Evolutionary conservation across 1,140 invertebrate species (phyloP).

Genomic region (Tribolium castaneum): DNA sequence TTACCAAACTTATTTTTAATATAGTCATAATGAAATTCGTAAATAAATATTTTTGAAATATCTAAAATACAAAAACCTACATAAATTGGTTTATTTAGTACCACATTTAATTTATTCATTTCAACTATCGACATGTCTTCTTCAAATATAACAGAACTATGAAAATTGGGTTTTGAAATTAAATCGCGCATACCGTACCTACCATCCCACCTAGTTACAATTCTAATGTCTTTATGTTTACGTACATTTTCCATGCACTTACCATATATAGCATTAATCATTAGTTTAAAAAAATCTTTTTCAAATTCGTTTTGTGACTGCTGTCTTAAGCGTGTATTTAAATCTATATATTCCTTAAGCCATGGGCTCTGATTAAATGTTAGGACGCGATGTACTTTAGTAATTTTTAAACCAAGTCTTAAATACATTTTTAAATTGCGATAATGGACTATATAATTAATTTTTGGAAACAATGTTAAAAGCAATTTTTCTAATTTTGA

Average conservation of each 20-base stretch:
- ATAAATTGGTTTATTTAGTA: slow-evolving; percentile 50
- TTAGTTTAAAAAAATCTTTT: slow-evolving; percentile 54
- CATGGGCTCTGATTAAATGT: slow-evolving; percentile 66
- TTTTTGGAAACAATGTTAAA: slow-evolving; percentile 34
- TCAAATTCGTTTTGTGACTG: slow-evolving; percentile 64
- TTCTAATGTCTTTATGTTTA: slow-evolving; percentile 44
- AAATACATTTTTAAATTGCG: slow-evolving; percentile 65
- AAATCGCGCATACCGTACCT: slow-evolving; percentile 42
- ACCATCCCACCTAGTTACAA: slow-evolving; percentile 42
- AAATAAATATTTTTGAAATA: slow-evolving; percentile 43
- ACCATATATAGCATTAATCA: slow-evolving; percentile 38
- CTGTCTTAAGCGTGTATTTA: slow-evolving; percentile 43
- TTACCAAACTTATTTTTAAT: not conserved
- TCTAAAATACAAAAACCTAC: slow-evolving; percentile 44
- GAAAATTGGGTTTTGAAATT: slow-evolving; percentile 52
- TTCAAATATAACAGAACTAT: slow-evolving; percentile 48
- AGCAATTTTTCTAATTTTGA: slow-evolving; percentile 32
- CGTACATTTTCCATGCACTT: slow-evolving; percentile 45
- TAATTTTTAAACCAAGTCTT: slow-evolving; percentile 63
- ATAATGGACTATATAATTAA: slow-evolving; percentile 67
- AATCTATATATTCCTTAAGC: slow-evolving; percentile 60
- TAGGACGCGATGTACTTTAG: slow-evolving; percentile 65
- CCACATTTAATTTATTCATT: slow-evolving; percentile 47
- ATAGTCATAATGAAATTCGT: slow-evolving; percentile 44
- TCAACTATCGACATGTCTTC: slow-evolving; percentile 47